These are phyloP conservation scores for Pituophis catenifer DNA, from an alignment of 2,113 vertebrate species.

Conservation along the genomic window DNA sequence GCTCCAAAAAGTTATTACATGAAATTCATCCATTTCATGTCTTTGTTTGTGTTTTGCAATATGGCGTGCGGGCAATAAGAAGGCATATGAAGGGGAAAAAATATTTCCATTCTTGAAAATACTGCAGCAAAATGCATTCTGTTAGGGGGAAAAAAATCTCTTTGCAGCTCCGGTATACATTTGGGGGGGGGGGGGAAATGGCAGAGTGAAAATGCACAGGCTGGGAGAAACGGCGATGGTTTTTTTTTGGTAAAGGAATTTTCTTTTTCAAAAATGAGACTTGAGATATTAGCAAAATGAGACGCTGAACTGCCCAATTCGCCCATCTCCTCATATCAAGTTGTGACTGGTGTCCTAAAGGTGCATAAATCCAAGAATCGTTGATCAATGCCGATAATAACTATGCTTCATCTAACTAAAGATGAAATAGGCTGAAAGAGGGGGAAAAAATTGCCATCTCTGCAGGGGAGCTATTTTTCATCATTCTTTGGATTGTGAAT, in stretches of 20 bases:
- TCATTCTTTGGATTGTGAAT: slow-evolving; percentile 33
- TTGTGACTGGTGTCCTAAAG: not conserved
- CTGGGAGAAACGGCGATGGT: not conserved
- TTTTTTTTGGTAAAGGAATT: not conserved
- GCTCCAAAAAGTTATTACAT: not conserved
- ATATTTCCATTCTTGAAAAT: not conserved
- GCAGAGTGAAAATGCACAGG: not conserved
- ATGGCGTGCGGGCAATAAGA: not conserved
- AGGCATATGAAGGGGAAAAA: not conserved
- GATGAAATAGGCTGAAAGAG: not conserved
- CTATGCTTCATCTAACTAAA: not conserved
- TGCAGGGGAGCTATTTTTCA: not conserved
- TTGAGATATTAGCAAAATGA: not conserved
- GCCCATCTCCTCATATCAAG: not conserved
- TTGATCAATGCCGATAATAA: not conserved
- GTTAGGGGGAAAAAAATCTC: not conserved
- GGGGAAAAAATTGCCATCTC: not conserved
- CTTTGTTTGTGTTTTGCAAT: not conserved
- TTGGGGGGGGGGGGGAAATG: not conserved
- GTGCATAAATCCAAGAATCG: not conserved
- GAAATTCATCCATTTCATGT: not conserved
- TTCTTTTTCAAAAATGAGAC: not conserved
- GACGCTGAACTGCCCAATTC: not conserved
- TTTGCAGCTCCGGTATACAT: not conserved
- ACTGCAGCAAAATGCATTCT: not conserved